Evolutionary conservation across 2,113 vertebrate species (phyloP).

Genomic region (Otolemur garnettii): DNA sequence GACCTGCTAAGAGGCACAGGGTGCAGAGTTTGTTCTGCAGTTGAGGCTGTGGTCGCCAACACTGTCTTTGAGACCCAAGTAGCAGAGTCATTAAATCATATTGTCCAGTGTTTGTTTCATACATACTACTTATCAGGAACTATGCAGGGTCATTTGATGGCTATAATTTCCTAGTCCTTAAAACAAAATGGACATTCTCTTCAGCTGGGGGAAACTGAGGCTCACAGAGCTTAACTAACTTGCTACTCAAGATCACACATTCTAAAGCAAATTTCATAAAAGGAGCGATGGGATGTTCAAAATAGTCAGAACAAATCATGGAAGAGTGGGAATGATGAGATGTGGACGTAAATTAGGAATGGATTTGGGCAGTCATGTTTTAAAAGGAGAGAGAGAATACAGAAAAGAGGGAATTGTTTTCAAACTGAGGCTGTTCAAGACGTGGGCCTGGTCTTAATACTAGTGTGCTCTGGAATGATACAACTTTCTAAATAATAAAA

Average conservation of each 20-base stretch:
- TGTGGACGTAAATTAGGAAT: neutral
- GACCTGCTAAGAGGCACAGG: neutral
- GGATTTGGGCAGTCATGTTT: neutral
- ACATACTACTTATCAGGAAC: neutral
- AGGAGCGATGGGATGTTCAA: neutral
- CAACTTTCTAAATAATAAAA: constrained; percentile 27
- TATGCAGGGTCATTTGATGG: neutral
- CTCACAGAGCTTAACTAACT: neutral
- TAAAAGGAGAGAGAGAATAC: neutral
- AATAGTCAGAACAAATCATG: neutral
- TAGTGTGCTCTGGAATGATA: neutral
- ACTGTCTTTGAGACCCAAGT: neutral
- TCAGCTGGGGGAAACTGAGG: neutral
- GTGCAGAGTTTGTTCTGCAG: neutral
- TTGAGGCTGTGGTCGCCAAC: neutral
- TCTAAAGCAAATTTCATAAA: constrained; percentile 30
- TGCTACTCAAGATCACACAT: neutral
- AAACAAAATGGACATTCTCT: neutral
- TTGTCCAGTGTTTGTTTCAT: neutral
- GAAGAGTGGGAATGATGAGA: neutral
- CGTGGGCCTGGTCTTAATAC: neutral
- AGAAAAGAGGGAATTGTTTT: constrained; percentile 17
- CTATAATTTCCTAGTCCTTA: neutral
- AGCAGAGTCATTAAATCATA: neutral
- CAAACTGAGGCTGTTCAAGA: neutral